phyloP scores from a whole-genome alignment of 2,888 invertebrate genomes.

The Pammene aurita region DNA sequence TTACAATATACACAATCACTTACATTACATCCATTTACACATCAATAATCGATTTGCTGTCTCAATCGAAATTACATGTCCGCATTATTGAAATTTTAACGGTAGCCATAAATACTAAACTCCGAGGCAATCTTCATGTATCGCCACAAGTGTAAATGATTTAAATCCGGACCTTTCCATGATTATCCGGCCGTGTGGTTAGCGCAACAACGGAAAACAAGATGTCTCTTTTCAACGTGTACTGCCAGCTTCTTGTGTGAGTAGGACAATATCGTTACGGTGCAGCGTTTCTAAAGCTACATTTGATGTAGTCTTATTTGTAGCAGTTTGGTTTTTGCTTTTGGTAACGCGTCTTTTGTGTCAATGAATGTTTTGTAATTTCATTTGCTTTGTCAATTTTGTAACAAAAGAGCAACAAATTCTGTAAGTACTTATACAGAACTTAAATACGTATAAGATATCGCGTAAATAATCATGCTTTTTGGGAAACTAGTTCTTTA shows the following conservation, averaged over 20 bases:
- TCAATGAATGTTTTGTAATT: constrained; percentile 24
- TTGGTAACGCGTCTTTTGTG: constrained; percentile 21
- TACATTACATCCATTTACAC: neutral
- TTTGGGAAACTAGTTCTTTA: no score
- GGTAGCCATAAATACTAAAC: constrained; percentile 39
- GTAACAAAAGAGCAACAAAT: neutral
- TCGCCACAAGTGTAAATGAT: constrained; percentile 42
- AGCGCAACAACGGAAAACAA: constrained; percentile 3
- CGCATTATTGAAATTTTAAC: constrained; percentile 39
- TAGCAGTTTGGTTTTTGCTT: constrained; percentile 35
- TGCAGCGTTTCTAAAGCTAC: constrained; percentile 28
- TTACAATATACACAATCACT: neutral
- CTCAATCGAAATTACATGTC: constrained; percentile 20
- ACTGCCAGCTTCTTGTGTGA: neutral
- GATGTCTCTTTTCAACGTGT: constrained; percentile 23
- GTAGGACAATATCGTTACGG: constrained; percentile 1
- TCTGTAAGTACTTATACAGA: neutral
- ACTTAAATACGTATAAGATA: no score
- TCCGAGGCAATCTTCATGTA: constrained; percentile 42
- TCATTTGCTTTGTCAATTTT: neutral
- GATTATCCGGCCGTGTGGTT: constrained; percentile 40
- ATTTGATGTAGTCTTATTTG: constrained; percentile 37
- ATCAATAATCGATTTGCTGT: constrained; percentile 3
- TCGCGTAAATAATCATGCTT: no score
- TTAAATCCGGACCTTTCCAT: constrained; percentile 41